Evolutionary conservation across 2,797 vertebrate species (phyloP), one percentile per base, ranked within the genome.

Genomic region (Sylvilagus floridanus): DNA sequence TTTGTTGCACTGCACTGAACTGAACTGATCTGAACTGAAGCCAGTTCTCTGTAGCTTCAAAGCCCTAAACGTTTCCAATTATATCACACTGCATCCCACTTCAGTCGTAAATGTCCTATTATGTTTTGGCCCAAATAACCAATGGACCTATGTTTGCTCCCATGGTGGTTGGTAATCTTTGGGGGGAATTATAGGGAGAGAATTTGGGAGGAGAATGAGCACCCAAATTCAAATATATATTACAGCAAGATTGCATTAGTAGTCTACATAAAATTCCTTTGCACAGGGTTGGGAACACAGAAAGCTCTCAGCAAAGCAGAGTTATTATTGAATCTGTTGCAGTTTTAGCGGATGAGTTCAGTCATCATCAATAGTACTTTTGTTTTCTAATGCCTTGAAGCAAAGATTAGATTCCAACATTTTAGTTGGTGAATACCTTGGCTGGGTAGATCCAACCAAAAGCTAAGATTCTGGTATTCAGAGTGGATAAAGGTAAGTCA

Each of bases 101-200:
- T 32, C 54, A 65, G 52, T 60, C 84, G 32, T 96, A 94, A 96
- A 95, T 95, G 37, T 90, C 84, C 26, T 65, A 83, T 93, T 93
- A 95, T 0, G 5, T 90, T 93, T 96, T 97, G 90, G 75, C 62
- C 77, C 73, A 96, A 91, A 93, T 95, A 95, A 94, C 65, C n/a
- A 68, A 35, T 35, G 73, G 65, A 28, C 37, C 37, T 62, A 88
- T 84, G 96, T 92, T 93, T 93, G 37, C 6, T 94, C 88, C 82
- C 71, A 22, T 63, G 90, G 65, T 83, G 92, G 66, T 69, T 94
- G 68, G 19, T 83, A 81, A 95, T 85, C 76, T 90, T 86, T 65
- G 78, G 50, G 82, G 82, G 76, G 94, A 95, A 85, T 94, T 92
- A 84, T 0, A 83, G 66, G 60, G 69, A 96, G 71, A 2, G 57